A percentile compares a stretch with the other conserved stretches of the same genome.
Conservation (phyloP, 2,113 vertebrate genomes). For the Scopus umbretta region DNA sequence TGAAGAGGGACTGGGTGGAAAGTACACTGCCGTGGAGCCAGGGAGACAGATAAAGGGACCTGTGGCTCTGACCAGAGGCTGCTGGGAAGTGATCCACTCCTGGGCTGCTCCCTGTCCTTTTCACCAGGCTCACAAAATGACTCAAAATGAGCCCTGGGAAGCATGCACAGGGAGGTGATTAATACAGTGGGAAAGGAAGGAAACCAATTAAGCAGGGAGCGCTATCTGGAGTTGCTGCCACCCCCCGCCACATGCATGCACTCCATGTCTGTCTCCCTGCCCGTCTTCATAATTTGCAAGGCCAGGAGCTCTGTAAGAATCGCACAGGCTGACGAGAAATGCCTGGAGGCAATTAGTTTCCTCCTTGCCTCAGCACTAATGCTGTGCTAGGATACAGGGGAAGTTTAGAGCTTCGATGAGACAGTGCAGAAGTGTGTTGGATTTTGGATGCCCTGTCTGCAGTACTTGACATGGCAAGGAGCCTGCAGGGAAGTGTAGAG, state of each 20-base stretch:
- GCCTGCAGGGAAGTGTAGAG: background rate
- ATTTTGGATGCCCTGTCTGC: background rate
- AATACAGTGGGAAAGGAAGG: background rate
- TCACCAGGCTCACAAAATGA: background rate
- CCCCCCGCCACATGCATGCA: background rate
- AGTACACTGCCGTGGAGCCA: background rate
- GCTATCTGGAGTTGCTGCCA: background rate
- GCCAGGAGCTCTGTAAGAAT: background rate
- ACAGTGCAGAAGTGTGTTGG: background rate
- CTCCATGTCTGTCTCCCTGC: background rate
- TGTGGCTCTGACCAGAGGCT: background rate
- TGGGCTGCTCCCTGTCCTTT: background rate
- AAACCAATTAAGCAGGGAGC: background rate
- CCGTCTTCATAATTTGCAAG: background rate
- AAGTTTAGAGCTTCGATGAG: background rate
- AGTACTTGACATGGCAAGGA: background rate
- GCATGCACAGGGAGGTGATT: background rate
- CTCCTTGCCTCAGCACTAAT: background rate
- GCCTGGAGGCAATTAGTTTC: background rate
- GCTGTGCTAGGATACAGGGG: background rate
- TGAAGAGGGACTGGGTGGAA: background rate
- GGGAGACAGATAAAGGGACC: background rate
- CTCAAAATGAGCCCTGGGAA: background rate
- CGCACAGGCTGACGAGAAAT: background rate
- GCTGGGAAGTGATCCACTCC: background rate